Base-by-base conservation (phyloP, 2,113 vertebrate species). In the Onychostruthus taczanowskii region DNA sequence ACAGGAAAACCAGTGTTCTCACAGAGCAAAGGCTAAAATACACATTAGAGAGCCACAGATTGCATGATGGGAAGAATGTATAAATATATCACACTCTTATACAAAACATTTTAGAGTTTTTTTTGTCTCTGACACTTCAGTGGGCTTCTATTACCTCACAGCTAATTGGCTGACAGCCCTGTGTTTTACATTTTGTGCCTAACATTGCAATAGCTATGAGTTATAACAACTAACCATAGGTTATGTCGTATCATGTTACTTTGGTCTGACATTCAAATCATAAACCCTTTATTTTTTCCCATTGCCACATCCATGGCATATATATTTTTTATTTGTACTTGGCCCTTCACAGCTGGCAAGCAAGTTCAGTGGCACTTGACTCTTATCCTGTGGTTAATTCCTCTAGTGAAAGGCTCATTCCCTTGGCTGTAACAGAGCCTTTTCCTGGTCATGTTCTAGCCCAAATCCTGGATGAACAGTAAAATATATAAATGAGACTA, bases 61-160 rank as follows among this genome's bases (percentile, higher is more conserved):
- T 0, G 0, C 28, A 7, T 22, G 24, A 43, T 26, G 18, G 21
- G 43, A 83, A 83, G 33, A 19, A 52, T 0, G 0, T 46, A 52
- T 31, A 80, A 56, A 83, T 66, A 52, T 6, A 59, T 66, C 49
- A 28, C 37, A 55, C 21, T 30, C 28, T 15, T 55, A n/a, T 30
- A 68, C 26, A 79, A 78, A 89, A 68, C 4, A 68, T 64, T 84
- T 56, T 5, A 61, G 33, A 43, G n/a, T 81, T 73, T 85, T 94
- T 85, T 94, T 90, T 75, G 35, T 30, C 23, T 66, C 62, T 92
- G 84, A 91, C 74, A 73, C 39, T 58, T 82, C 52, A 46, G 26
- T 61, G n/a, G 83, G 61, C 64, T 87, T 76, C 62, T 85, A 23
- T 39, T 87, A 79, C 75, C 89, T 89, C 94, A 70, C 21, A 70